Evolutionary conservation across 2,113 vertebrate species (phyloP), one percentile per base, ranked within the genome.

Genomic region (Alexandromys fortis): DNA sequence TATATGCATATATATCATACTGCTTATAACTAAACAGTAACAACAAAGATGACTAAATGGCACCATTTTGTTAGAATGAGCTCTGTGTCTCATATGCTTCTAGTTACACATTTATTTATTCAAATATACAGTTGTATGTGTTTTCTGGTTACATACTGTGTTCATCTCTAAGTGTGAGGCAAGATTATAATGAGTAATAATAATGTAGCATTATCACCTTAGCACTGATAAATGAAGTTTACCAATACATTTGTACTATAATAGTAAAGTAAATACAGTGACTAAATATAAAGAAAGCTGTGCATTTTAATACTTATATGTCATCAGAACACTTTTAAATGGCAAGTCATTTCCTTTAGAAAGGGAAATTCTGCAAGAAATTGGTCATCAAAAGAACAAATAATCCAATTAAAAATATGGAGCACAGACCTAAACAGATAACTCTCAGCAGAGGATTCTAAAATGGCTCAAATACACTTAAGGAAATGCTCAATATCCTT

Each of bases 101-200:
- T 81, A 75, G n/a, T 30, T 35, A 92, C 35, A 67, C 7, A 79
- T 91, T 70, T 89, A 52, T 91, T 96, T 94, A 79, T 68, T 85
- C 3, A 67, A 52, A 95, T 82, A 10, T 42, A 89, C 33, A 92
- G 81, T 21, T 93, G 65, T 58, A 82, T 55, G 47, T 35, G 19
- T 82, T 81, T 76, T 79, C 26, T 2, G 47, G 33, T 33, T 93
- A 86, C 81, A 26, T 63, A 22, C 2, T 89, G 5, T 85, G 12
- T 45, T 94, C 63, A 79, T 92, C n/a, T 65, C n/a, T 87, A 81
- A 17, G 45, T 67, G 28, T 45, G 21, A 24, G 28, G 28, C 26
- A 30, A 70, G 68, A 33, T 2, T 58, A 63, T 45, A 58, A 91
- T 55, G 5, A 49, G 55, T 2, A 45, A 17, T 1, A 78, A 47